Conservation (phyloP, 2,797 vertebrate species). For the Miopithecus talapoin region DNA sequence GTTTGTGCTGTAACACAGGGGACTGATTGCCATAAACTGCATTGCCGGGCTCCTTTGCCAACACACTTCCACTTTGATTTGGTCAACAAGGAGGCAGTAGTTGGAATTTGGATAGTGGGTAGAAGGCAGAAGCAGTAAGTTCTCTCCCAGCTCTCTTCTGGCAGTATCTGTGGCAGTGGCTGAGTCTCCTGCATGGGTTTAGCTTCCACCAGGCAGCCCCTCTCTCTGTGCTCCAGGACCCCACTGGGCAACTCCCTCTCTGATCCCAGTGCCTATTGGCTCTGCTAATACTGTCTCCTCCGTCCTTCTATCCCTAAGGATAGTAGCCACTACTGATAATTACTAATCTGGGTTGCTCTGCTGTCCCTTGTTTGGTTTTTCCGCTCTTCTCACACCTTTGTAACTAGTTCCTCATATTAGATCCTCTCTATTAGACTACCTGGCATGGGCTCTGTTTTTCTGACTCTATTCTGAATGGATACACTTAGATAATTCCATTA, state of each 20-base stretch:
- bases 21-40: background rate
- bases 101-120: background rate
- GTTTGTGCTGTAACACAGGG: background rate
- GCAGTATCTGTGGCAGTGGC: background rate
- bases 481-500: conserved; percentile 19
- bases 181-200: background rate
- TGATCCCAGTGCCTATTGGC: background rate
- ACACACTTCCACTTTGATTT: background rate
- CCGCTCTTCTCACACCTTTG: background rate
- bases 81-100: background rate
- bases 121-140: background rate
- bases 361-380: background rate
- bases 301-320: background rate
- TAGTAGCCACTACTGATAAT: background rate
- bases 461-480: background rate
- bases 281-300: background rate
- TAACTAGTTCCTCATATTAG: background rate
- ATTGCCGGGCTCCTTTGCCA: background rate
- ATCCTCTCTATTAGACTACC: background rate
- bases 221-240: background rate
- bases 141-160: background rate
- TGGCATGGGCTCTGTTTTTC: background rate
- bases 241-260: background rate
- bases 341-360: background rate
- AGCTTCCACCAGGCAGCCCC: background rate